Percentiles rank a stretch among this genome's conserved stretches.
These are phyloP conservation scores for Volucella zonaria DNA, from an alignment of 2,888 invertebrate genomes.

Conservation along the genomic window DNA sequence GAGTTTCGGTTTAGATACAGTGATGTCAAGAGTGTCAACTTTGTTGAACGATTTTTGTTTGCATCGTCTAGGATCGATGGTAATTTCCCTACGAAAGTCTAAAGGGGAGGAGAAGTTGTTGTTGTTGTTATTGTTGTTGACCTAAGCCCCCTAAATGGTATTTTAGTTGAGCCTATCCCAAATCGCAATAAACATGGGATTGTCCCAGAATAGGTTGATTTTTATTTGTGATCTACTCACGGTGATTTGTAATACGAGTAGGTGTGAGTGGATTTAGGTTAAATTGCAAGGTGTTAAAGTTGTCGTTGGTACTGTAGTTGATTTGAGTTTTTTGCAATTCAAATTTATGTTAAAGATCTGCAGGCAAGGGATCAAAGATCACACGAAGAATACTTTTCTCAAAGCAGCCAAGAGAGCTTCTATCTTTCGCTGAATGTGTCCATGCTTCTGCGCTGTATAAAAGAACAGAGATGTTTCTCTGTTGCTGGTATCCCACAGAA, in stretches of 20 bases:
- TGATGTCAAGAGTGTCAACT: slow-evolving; percentile 66
- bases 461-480: too few relatives aligned
- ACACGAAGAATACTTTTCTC: too few relatives aligned
- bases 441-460: too few relatives aligned
- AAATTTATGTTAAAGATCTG: too few relatives aligned
- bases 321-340: too few relatives aligned
- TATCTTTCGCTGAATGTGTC: too few relatives aligned
- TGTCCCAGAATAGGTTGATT: slow-evolving; percentile 34
- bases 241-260: slow-evolving; percentile 19
- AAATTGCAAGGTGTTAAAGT: slow-evolving; percentile 47
- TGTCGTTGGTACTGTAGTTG: too few relatives aligned
- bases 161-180: slow-evolving; percentile 41
- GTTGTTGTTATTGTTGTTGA: slow-evolving; percentile 6
- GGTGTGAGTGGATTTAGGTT: slow-evolving; percentile 45
- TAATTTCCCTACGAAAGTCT: slow-evolving; percentile 10
- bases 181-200: slow-evolving; percentile 36
- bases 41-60: slow-evolving; percentile 37
- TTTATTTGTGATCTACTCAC: slow-evolving; percentile 14
- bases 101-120: slow-evolving; percentile 2
- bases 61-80: slow-evolving; percentile 16
- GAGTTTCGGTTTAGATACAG: neutral
- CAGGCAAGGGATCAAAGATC: too few relatives aligned
- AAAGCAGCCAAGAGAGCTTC: too few relatives aligned
- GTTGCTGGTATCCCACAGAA: too few relatives aligned
- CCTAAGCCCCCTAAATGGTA: slow-evolving; percentile 59